phyloP scores from a whole-genome alignment of 1,140 invertebrate species.

The Ceratina australensis region DNA sequence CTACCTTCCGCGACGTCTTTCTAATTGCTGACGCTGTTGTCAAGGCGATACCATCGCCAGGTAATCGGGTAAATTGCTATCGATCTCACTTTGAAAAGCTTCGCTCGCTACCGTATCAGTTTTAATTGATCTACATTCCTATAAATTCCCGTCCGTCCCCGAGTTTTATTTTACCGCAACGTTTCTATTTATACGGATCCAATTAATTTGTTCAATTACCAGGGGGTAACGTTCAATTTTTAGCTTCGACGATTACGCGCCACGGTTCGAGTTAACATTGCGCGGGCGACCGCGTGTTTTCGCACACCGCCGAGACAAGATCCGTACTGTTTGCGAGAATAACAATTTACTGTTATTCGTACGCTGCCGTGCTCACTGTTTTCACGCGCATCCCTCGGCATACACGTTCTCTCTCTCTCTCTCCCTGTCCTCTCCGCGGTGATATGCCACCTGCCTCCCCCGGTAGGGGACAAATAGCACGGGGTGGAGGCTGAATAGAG shows the following conservation, averaged over 20 bases:
- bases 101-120: neutral
- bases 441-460: constrained; percentile 36
- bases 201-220: too few species aligned
- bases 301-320: neutral
- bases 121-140: neutral
- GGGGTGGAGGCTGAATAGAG: constrained; percentile 31
- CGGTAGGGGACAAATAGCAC: constrained; percentile 32
- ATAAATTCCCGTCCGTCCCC: neutral
- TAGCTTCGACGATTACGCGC: too few species aligned
- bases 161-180: too few species aligned
- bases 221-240: too few species aligned
- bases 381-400: constrained; percentile 4
- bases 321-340: constrained; percentile 23
- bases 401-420: neutral
- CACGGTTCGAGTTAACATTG: too few species aligned
- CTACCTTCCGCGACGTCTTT: neutral
- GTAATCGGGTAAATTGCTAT: neutral
- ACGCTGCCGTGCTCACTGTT: neutral
- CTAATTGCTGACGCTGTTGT: constrained; percentile 37
- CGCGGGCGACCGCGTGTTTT: constrained; percentile 9
- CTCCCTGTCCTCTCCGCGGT: neutral
- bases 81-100: neutral
- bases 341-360: constrained; percentile 35
- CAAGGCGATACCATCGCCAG: constrained; percentile 16
- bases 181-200: too few species aligned